Conservation (phyloP, 2,888 invertebrate species). For the Agrotis segetum region DNA sequence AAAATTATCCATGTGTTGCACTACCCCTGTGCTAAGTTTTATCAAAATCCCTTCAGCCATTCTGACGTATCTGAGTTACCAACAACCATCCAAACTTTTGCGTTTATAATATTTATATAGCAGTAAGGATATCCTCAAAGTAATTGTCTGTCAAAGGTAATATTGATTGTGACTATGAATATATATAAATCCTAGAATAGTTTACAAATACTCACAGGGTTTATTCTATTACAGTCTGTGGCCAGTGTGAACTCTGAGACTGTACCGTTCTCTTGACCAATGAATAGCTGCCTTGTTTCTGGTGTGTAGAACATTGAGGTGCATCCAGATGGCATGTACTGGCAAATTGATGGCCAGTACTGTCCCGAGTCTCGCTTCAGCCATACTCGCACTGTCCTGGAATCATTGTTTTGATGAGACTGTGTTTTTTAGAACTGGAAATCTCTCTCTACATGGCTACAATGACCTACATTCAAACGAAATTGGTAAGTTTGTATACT, state of each 20-base stretch:
- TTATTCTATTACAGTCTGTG: conserved; percentile 98
- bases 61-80: too few relatives aligned
- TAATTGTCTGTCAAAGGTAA: too few relatives aligned
- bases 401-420: conserved; percentile 12
- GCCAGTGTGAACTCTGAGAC: conserved; percentile 97
- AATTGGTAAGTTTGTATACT: neutral
- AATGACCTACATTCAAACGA: neutral
- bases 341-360: conserved; percentile 99
- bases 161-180: too few relatives aligned
- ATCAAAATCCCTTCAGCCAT: too few relatives aligned
- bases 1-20: too few relatives aligned
- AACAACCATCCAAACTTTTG: too few relatives aligned
- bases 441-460: too few relatives aligned
- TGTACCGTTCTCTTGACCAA: conserved; percentile 99
- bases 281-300: conserved; percentile 96
- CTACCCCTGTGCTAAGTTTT: too few relatives aligned
- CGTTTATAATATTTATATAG: too few relatives aligned
- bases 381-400: conserved; percentile 98
- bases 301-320: conserved; percentile 97
- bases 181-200: too few relatives aligned
- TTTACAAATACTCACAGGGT: conserved; percentile 89
- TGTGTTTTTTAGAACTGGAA: too few relatives aligned
- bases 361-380: conserved; percentile 99
- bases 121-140: too few relatives aligned
- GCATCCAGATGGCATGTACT: conserved; percentile 98